Evolutionary conservation across 2,797 vertebrate species (phyloP), one percentile per base, ranked within the genome.

Genomic region (Acanthurus leucopareius): DNA sequence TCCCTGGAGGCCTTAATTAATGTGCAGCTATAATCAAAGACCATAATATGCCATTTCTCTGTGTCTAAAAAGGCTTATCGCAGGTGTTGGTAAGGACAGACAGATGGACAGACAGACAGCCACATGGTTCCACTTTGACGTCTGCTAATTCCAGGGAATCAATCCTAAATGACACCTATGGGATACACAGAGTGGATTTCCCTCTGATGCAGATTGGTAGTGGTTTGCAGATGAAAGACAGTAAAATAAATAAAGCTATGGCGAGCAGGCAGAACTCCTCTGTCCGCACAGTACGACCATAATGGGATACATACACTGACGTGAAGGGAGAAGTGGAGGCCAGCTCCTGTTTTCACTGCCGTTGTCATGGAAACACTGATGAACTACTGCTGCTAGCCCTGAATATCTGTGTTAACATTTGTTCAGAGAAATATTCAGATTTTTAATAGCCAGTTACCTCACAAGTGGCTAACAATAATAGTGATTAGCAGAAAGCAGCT

Each of bases 181-280:
- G 92, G 89, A 92, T 93, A 91, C 87, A 93, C 91, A 90, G 80
- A 88, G 87, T 88, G 87, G 87, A 91, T 88, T 93, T 91, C 82
- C 83, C 89, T 93, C 90, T 92, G 91, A 93, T 90, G 91, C 92
- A 91, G 93, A 94, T 91, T 94, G 92, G 91, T 92, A 72, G 92
- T 89, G 89, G 91, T 93, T 93, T 90, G 88, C 83, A 94, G 90
- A 95, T 94, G 94, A 94, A 94, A 94, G 94, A 92, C 90, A 81
- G 90, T 91, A 92, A 94, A 95, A 94, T 94, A 95, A 95, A 94
- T 94, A 95, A 92, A 92, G 85, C 84, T 88, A 89, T 78, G 91
- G 90, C 42, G 85, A 91, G 87, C 90, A 84, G 87, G 89, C 91
- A 89, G 89, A 85, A 81, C 88, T 86, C 86, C 60, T 91, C 89